Base-by-base conservation (phyloP, 2,888 invertebrate species). In the Caradrina clavipalpis region DNA sequence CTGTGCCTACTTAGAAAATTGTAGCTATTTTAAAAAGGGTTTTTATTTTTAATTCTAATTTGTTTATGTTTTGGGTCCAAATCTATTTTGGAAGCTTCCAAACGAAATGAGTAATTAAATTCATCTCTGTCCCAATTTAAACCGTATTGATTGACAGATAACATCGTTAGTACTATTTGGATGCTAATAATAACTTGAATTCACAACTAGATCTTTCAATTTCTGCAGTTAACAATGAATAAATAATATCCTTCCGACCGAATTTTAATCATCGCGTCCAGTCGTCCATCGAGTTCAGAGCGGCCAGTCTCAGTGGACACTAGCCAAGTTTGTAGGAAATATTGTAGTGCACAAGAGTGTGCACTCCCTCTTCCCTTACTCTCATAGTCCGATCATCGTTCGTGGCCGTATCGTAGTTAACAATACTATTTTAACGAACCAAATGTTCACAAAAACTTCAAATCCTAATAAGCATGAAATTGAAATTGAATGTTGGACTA, bases 401-500 rank as follows among this genome's bases (percentile, higher is more conserved):
- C 42, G 42, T 15, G 13, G 15, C 15, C 15, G 15, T 42, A 3
- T 15, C 15, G 45, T 7, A 58, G 10, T 8, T 45, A 31, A 17
- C 10, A 53, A 61, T 45, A 21, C 21, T 22, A 50, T 45, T 53
- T 15, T 21, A 60, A 21, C 58, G 61, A 72, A 51, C 8, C 11
- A 50, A 61, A 56, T 1, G 55, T 54, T 57, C n/a, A 13, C 21
- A 51, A 73, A n/a, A 53, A 57, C 63, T 35, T 49, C 15, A 8
- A 10, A n/a, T 22, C 15, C 5, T 67, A 72, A 67, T 49, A 60
- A 26, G 54, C 76, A 45, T 64, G 57, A 76, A 73, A 76, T 76
- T 69, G 54, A 45, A 51, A 58, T 26, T 31, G 45, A 59, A 58
- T 66, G 50, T 50, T 54, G 21, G 5, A 49, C 19, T 39, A 31